These are phyloP conservation scores for Noctua fimbriata DNA, from an alignment of 2,888 invertebrate species.

Conservation along the genomic window DNA sequence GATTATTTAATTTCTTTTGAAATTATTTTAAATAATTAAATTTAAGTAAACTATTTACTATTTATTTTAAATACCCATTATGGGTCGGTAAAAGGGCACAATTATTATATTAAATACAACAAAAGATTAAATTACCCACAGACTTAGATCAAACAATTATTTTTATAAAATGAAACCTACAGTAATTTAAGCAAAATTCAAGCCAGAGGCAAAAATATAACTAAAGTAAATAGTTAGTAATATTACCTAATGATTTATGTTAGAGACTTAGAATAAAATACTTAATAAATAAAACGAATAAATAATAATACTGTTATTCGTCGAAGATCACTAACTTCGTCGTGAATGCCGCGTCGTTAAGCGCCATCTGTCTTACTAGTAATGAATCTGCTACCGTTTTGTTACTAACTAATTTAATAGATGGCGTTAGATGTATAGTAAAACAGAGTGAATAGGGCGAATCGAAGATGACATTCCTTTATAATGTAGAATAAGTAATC, in stretches of 20 bases:
- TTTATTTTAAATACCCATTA: not conserved
- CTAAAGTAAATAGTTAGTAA: constrained; percentile 15
- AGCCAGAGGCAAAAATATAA: not conserved
- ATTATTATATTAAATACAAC: not conserved
- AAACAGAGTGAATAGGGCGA: not conserved
- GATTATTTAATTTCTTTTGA: not conserved
- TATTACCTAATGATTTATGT: not conserved
- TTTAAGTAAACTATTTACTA: not conserved
- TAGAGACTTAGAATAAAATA: constrained; percentile 5
- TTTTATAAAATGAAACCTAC: not conserved
- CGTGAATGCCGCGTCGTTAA: not conserved
- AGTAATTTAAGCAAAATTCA: not conserved
- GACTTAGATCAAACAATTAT: not conserved
- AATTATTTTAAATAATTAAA: not conserved
- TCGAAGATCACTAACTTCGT: not conserved
- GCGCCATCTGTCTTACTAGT: constrained; percentile 23
- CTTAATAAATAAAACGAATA: not conserved
- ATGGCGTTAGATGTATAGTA: not conserved
- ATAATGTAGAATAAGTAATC: not conserved
- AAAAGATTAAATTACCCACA: not conserved
- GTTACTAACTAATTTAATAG: not conserved
- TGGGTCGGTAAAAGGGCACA: not conserved
- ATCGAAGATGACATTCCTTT: not conserved
- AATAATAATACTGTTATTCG: constrained; percentile 36
- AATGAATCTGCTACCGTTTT: not conserved